Evolutionary conservation across 2,888 invertebrate genomes (phyloP).

Genomic region (Blastobasis lacticolella): DNA sequence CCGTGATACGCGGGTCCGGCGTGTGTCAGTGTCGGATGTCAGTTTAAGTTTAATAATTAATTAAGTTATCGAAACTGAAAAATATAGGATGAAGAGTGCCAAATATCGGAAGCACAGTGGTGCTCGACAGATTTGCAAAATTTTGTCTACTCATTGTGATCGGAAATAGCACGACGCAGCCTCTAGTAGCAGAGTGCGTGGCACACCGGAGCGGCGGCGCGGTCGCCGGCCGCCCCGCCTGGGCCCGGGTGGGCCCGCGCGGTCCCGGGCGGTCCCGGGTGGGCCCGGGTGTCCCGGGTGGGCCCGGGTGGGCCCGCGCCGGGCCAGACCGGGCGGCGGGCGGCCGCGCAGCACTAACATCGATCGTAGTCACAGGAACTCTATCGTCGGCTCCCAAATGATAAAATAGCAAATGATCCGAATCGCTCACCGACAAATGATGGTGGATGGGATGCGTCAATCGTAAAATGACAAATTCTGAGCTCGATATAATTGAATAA

Average conservation of each 20-base stretch:
- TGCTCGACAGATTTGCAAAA: constrained; percentile 63
- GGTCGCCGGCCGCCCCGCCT: too few relatives aligned
- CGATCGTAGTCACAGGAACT: constrained; percentile 47
- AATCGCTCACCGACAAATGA: constrained; percentile 33
- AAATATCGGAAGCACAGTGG: constrained; percentile 69
- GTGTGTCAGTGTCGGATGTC: constrained; percentile 33
- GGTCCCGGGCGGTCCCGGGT: constrained; percentile 12
- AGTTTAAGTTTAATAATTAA: constrained; percentile 26
- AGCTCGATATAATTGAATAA: constrained; percentile 14
- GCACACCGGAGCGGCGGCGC: constrained; percentile 23
- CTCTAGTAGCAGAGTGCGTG: constrained; percentile 41
- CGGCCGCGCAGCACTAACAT: constrained; percentile 38
- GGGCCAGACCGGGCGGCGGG: constrained; percentile 38
- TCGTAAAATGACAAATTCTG: constrained; percentile 23
- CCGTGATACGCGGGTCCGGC: constrained; percentile 30
- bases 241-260: too few relatives aligned
- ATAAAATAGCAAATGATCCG: constrained; percentile 59
- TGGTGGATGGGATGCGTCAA: constrained; percentile 31
- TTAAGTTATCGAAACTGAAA: constrained; percentile 27
- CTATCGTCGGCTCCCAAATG: constrained; percentile 65
- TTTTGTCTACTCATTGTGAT: constrained; percentile 58
- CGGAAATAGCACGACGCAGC: constrained; percentile 43
- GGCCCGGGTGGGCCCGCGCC: constrained; percentile 14
- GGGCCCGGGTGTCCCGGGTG: constrained; percentile 38
- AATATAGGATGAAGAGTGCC: constrained; percentile 62